Conservation (phyloP, 2,888 invertebrate genomes). For the Xylophagus ater region DNA sequence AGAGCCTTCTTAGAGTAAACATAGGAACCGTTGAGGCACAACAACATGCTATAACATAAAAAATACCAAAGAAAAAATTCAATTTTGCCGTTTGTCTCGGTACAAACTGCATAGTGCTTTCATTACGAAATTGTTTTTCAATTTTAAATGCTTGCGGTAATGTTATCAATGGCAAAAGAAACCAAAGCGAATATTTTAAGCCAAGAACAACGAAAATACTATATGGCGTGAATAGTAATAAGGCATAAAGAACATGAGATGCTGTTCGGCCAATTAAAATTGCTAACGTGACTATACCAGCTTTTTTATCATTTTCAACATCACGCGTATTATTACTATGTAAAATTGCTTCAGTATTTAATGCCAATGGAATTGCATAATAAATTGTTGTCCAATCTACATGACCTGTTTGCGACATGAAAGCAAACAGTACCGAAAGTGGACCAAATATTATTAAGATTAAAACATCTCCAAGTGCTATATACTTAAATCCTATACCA, state of each 20-base stretch:
- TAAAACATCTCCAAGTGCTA: conserved; percentile 85
- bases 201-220: conserved; percentile 78
- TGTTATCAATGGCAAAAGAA: conserved; percentile 77
- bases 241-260: conserved; percentile 82
- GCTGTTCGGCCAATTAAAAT: conserved; percentile 84
- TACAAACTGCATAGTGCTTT: conserved; percentile 66
- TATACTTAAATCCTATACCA: conserved; percentile 90
- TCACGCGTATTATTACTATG: conserved; percentile 93
- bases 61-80: conserved; percentile 81
- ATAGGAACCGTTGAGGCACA: conserved; percentile 52
- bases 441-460: conserved; percentile 91
- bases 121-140: conserved; percentile 75
- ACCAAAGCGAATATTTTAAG: conserved; percentile 76
- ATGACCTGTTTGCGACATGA: conserved; percentile 82
- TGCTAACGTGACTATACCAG: conserved; percentile 90
- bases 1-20: conserved; percentile 28
- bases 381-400: conserved; percentile 86
- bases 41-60: conserved; percentile 76
- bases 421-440: conserved; percentile 85
- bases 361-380: conserved; percentile 85
- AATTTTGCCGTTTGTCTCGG: conserved; percentile 82
- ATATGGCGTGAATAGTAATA: conserved; percentile 83
- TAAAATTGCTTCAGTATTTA: conserved; percentile 90
- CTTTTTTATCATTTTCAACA: conserved; percentile 74
- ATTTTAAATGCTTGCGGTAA: conserved; percentile 80